Evolutionary conservation across 2,113 vertebrate species (phyloP).

Genomic region (Vombatus ursinus): DNA sequence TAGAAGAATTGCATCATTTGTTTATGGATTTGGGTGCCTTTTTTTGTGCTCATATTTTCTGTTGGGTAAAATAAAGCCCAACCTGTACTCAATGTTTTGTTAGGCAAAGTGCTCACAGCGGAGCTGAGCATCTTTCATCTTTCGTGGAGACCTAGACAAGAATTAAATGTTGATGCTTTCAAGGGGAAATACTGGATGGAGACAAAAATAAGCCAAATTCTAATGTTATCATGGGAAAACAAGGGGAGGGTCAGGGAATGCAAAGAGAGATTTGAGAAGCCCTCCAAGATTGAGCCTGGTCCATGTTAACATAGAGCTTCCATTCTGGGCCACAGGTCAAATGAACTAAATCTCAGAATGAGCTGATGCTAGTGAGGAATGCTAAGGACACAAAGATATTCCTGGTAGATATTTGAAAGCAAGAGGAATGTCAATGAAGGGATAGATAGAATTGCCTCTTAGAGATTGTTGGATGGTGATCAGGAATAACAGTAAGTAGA

Average conservation of each 20-base stretch:
- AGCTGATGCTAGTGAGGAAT: background rate
- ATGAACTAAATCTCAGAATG: background rate
- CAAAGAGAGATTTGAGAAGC: background rate
- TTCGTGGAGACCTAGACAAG: background rate
- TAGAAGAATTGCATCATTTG: background rate
- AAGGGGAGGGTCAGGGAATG: background rate
- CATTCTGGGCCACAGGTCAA: background rate
- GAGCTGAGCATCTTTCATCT: background rate
- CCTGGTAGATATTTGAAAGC: background rate
- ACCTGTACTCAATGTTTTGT: background rate
- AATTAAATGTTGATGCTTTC: background rate
- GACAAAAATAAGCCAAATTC: background rate
- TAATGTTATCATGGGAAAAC: background rate
- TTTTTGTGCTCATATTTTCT: background rate
- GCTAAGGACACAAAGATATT: background rate
- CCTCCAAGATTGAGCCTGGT: background rate
- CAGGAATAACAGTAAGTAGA: background rate
- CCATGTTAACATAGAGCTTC: background rate
- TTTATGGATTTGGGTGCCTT: background rate
- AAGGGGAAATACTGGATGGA: background rate
- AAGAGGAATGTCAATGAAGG: background rate
- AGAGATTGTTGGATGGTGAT: background rate
- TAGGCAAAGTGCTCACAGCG: background rate
- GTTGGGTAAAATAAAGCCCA: background rate
- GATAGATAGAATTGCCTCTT: background rate